phyloP scores from a whole-genome alignment of 2,888 invertebrate species.

The Coelinius sp. region DNA sequence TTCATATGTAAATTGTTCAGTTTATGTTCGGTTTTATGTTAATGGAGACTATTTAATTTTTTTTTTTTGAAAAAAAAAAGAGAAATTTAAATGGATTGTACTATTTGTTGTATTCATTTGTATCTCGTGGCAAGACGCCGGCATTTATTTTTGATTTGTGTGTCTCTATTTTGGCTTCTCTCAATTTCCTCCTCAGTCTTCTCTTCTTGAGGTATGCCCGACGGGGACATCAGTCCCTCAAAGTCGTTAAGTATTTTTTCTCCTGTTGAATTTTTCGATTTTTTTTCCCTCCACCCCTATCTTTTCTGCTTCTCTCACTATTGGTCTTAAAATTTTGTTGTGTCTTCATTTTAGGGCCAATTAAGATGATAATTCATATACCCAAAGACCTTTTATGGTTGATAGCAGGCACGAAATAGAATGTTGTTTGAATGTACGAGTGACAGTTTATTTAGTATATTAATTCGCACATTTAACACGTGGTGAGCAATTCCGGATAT shows the following conservation, averaged over 20 bases:
- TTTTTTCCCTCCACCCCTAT: background rate
- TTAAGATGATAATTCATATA: background rate
- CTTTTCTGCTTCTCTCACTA: too few species aligned
- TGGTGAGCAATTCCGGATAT: background rate
- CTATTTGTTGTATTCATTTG: background rate
- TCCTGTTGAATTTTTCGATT: background rate
- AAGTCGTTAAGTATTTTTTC: slow-evolving; percentile 7
- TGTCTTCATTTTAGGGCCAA: background rate
- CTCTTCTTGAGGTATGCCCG: background rate
- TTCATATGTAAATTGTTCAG: background rate
- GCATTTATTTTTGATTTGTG: slow-evolving; percentile 17
- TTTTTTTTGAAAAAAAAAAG: background rate
- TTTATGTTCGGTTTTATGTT: background rate
- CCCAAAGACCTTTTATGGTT: background rate
- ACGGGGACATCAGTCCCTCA: slow-evolving; percentile 1
- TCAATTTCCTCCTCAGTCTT: background rate
- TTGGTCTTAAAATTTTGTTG: background rate
- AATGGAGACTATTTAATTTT: background rate
- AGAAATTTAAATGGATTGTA: background rate
- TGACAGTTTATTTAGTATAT: background rate
- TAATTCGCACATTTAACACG: background rate
- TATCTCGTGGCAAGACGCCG: background rate
- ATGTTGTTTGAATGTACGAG: slow-evolving; percentile 5
- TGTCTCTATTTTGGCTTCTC: slow-evolving; percentile 2
- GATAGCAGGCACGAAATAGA: background rate